Percentiles rank a stretch among this genome's conserved stretches.
phyloP scores from a whole-genome alignment of 2,797 vertebrate species.

The Takifugu rubripes region DNA sequence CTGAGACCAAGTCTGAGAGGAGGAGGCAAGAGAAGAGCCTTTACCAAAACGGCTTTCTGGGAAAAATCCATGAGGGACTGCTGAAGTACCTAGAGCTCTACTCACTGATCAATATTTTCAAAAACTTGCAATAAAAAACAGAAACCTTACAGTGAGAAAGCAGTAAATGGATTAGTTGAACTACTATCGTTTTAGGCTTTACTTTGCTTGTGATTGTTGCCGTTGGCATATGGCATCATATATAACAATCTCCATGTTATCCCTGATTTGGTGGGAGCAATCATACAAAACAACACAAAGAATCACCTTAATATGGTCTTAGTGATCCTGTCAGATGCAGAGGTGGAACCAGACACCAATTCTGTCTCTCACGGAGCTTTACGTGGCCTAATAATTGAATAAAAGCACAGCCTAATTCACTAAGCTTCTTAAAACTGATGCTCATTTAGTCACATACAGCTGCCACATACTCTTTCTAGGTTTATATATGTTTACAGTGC shows the following conservation, averaged over 20 bases:
- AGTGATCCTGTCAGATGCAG: slow-evolving; percentile 18
- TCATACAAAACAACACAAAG: slow-evolving; percentile 6
- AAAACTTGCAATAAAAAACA: too few species aligned
- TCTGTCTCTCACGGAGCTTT: slow-evolving; percentile 58
- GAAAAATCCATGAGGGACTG: background rate
- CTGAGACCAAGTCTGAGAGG: background rate
- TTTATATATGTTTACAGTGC: slow-evolving; percentile 58
- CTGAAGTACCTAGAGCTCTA: too few species aligned
- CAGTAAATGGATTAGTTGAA: too few species aligned
- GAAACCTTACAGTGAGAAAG: too few species aligned
- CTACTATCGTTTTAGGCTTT: too few species aligned
- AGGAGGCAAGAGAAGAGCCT: background rate
- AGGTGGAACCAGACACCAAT: slow-evolving; percentile 30
- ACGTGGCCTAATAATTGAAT: slow-evolving; percentile 33
- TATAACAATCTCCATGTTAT: too few species aligned
- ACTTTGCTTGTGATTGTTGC: too few species aligned
- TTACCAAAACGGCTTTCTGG: background rate
- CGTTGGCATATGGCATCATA: too few species aligned
- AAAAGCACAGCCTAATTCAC: slow-evolving; percentile 59
- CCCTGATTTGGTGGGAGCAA: too few species aligned
- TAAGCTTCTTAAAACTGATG: slow-evolving; percentile 56
- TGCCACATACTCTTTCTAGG: slow-evolving; percentile 18
- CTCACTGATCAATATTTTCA: background rate
- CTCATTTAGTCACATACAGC: slow-evolving; percentile 19
- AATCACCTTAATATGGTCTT: slow-evolving; percentile 5